Evolutionary conservation across 2,113 vertebrate species (phyloP), one percentile per base, ranked within the genome.

Genomic region (Cynoglossus semilaevis): DNA sequence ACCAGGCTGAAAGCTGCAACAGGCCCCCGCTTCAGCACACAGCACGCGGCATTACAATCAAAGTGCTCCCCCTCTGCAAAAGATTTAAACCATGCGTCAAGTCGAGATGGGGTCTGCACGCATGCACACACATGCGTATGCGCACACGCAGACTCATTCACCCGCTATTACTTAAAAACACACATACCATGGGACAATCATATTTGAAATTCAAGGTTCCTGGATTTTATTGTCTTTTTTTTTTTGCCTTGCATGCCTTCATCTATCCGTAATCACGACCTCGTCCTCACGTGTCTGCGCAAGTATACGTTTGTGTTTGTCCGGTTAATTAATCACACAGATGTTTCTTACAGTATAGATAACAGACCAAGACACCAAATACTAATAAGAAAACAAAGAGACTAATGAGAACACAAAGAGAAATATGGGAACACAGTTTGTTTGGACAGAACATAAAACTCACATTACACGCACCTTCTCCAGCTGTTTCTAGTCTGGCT

Each of bases 21-120:
- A 80, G 71, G 64, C 76, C 70, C 58, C 72, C 15, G 74, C 82
- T 78, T 80, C 29, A 76, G 66, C 71, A 75, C 81, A 80, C 82
- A 76, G 86, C 85, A 74, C 70, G 69, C 77, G 51, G 70, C 77
- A 68, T 63, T 64, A 69, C 75, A 84, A 81, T 87, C 79, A 89
- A 88, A 87, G 81, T 82, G 51, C 69, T 76, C 51, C 72, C 71
- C 71, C 85, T 71, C 76, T 70, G 84, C 75, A 79, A 73, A 86
- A 87, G 76, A 87, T 86, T 87, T 86, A 86, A 87, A 83, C 66
- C 83, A 74, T 82, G 79, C 79, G 6, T 70, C 72, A 70, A 70
- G 75, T 55, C 70, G 52, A 68, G 75, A 52, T 71, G 52, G 49
- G 66, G 63, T 76, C 65, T 67, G 64, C 49, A 40, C 55, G 66